phyloP scores from a whole-genome alignment of 2,797 vertebrate genomes.

The Lophotriccus pileatus region DNA sequence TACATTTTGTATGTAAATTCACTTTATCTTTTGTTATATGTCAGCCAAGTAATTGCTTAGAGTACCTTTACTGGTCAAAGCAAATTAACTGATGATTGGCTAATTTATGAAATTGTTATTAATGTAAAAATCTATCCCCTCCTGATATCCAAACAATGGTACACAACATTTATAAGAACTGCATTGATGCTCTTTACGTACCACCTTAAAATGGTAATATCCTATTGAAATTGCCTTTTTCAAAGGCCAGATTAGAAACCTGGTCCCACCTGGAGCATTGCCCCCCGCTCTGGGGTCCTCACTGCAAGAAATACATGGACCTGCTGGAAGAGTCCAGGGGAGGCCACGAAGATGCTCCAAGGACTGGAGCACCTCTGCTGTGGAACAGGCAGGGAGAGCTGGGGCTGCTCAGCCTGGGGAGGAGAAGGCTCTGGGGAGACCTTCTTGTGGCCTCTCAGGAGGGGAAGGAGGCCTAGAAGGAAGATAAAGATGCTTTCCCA shows the following conservation, averaged over 20 bases:
- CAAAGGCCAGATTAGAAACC: not conserved
- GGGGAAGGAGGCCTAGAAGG: not conserved
- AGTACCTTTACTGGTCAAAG: constrained; percentile 10
- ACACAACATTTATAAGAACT: not conserved
- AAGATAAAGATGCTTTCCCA: not conserved
- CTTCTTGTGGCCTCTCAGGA: not conserved
- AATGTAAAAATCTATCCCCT: not conserved
- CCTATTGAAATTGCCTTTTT: not conserved
- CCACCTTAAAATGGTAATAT: not conserved
- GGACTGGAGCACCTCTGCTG: not conserved
- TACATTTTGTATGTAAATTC: constrained; percentile 10
- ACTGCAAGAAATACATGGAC: not conserved
- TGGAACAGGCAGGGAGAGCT: not conserved
- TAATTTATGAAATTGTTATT: not conserved
- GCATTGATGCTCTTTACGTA: not conserved
- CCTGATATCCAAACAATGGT: not conserved
- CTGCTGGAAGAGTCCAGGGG: not conserved
- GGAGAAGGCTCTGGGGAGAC: not conserved
- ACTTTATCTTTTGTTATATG: constrained; percentile 1
- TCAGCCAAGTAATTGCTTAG: constrained; percentile 9
- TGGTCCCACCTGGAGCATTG: not conserved
- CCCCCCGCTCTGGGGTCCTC: not conserved
- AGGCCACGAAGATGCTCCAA: accelerated
- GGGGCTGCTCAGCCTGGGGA: not conserved
- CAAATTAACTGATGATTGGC: not conserved